A percentile compares a stretch with the other conserved stretches of the same genome.
Evolutionary conservation across 2,113 vertebrate genomes (phyloP).

Genomic region (Sinocyclocheilus anophthalmus): DNA sequence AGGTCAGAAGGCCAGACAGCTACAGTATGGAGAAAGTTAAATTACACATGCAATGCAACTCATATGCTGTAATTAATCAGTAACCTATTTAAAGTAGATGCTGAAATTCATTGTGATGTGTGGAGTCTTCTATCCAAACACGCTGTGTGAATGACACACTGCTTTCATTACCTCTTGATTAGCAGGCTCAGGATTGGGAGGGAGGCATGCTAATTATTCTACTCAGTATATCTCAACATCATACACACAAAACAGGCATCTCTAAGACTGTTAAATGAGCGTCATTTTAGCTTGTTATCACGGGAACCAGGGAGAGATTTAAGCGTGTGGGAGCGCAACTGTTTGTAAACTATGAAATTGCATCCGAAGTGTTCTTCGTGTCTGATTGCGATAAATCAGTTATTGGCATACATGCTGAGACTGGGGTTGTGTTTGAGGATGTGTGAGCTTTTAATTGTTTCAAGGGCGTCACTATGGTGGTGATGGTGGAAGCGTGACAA

Average conservation of each 20-base stretch:
- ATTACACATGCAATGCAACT: neutral
- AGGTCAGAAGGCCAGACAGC: neutral
- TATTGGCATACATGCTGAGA: neutral
- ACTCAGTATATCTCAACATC: neutral
- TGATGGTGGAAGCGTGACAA: neutral
- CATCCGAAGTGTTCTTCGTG: neutral
- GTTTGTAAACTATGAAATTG: constrained; percentile 17
- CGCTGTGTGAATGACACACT: constrained; percentile 14
- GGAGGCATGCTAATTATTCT: neutral
- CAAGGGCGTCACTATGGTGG: neutral
- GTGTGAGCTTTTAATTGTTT: neutral
- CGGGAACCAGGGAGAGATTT: neutral
- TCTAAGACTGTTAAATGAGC: constrained; percentile 1
- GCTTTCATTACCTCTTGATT: constrained; percentile 50
- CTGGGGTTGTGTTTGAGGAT: neutral
- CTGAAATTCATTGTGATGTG: constrained; percentile 16
- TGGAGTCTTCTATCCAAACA: neutral
- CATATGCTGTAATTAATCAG: neutral
- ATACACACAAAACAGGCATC: neutral
- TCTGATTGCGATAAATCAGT: neutral
- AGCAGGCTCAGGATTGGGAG: constrained; percentile 17
- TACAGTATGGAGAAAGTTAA: neutral
- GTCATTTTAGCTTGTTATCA: constrained; percentile 17
- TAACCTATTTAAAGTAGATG: constrained; percentile 1
- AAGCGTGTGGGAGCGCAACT: neutral